Evolutionary conservation across 1,140 invertebrate species (phyloP).

Genomic region (Formica exsecta): DNA sequence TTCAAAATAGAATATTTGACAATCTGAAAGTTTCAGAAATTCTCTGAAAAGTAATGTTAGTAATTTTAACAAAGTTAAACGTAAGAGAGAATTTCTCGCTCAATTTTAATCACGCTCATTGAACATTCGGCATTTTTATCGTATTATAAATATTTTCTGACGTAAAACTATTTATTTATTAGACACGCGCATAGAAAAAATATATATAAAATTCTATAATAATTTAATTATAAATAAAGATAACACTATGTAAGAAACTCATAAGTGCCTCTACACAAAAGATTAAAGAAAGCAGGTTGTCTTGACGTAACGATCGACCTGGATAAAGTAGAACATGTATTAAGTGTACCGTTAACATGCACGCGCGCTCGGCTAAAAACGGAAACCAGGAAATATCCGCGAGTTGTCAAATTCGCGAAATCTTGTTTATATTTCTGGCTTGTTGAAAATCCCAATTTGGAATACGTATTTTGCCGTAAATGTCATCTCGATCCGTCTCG

Average conservation of each 20-base stretch:
- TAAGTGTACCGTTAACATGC: conserved; percentile 18
- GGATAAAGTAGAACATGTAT: conserved; percentile 33
- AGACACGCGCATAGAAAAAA: background rate
- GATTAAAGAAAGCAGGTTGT: conserved; percentile 40
- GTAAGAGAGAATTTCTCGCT: background rate
- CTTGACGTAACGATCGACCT: conserved; percentile 48
- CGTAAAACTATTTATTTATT: background rate
- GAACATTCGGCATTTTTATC: background rate
- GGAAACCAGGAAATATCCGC: conserved; percentile 8
- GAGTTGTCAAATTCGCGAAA: conserved; percentile 22
- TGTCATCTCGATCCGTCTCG: background rate
- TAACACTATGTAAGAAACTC: background rate
- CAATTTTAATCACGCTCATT: background rate
- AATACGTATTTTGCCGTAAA: background rate
- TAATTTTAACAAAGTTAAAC: background rate
- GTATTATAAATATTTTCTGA: background rate
- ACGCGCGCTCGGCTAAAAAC: background rate
- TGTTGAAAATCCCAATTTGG: background rate
- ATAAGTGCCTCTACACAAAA: background rate
- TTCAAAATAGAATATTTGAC: background rate
- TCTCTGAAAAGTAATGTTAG: background rate
- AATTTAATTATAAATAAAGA: conserved; percentile 32
- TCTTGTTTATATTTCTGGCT: background rate
- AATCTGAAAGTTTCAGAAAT: background rate
- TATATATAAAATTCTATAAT: background rate